A percentile compares a stretch with the other conserved stretches of the same genome.
Evolutionary conservation across 2,888 invertebrate genomes (phyloP).

Genomic region (Pilophorus perplexus): DNA sequence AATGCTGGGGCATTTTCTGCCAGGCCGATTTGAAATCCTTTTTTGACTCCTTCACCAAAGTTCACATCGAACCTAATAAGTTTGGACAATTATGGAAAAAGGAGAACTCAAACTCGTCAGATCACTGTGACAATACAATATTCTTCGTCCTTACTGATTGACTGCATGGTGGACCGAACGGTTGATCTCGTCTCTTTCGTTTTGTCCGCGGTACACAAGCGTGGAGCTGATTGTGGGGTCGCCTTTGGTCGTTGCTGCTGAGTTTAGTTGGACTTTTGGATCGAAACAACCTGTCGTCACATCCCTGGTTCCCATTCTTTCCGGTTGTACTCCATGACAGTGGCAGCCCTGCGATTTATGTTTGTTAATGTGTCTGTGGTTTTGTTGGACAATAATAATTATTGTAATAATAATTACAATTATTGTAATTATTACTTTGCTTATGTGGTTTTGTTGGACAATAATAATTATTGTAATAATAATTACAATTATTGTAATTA

Average conservation of each 20-base stretch:
- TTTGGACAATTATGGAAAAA: no score
- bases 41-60: not conserved
- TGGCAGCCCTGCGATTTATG: not conserved
- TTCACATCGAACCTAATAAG: constrained; percentile 2
- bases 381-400: no score
- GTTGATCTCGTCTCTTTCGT: constrained; percentile 1
- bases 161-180: constrained; percentile 8
- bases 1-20: constrained; percentile 2
- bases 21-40: not conserved
- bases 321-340: not conserved
- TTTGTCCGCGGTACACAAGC: not conserved
- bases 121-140: no score
- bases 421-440: not conserved
- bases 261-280: not conserved
- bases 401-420: not conserved
- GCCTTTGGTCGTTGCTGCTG: not conserved
- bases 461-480: no score
- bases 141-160: constrained; percentile 7
- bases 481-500: not conserved
- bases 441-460: no score
- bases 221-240: not conserved
- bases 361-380: no score
- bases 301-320: not conserved
- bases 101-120: no score
- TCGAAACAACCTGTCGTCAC: constrained; percentile 9